These are phyloP conservation scores for Allacma fusca DNA, from an alignment of 2,888 invertebrate species.

Conservation along the genomic window DNA sequence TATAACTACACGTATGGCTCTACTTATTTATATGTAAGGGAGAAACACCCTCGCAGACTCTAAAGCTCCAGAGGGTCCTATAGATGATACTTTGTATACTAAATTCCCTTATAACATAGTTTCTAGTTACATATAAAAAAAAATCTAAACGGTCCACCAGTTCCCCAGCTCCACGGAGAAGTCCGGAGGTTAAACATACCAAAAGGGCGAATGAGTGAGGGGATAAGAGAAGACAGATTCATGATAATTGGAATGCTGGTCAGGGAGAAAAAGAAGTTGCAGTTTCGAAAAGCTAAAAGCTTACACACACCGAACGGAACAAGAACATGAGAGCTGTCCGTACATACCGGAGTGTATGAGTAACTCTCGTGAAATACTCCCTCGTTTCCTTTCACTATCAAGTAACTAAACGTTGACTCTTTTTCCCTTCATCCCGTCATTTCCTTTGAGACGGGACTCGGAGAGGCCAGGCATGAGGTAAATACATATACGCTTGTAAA, in stretches of 20 bases:
- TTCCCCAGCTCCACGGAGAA: neutral
- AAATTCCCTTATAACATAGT: no score
- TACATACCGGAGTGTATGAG: slow-evolving; percentile 10
- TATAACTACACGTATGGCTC: neutral
- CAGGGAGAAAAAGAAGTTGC: slow-evolving; percentile 34
- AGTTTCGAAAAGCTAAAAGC: neutral
- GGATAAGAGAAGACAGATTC: slow-evolving; percentile 30
- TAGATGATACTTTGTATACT: no score
- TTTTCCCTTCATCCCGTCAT: slow-evolving; percentile 27
- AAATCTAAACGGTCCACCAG: slow-evolving; percentile 32
- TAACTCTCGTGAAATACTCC: slow-evolving; percentile 29
- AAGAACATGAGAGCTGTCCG: no score
- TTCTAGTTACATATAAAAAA: no score
- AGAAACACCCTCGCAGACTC: no score
- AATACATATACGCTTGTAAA: neutral
- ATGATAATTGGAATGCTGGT: slow-evolving; percentile 47
- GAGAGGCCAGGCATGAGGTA: neutral
- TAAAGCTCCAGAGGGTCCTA: no score
- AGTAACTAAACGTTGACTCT: slow-evolving; percentile 13
- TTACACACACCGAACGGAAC: no score
- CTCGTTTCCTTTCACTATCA: slow-evolving; percentile 31
- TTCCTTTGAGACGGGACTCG: slow-evolving; percentile 30
- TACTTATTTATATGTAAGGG: neutral
- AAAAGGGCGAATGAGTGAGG: slow-evolving; percentile 10
- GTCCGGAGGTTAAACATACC: neutral